phyloP scores from a whole-genome alignment of 2,888 invertebrate species.

The Colletes collaris region DNA sequence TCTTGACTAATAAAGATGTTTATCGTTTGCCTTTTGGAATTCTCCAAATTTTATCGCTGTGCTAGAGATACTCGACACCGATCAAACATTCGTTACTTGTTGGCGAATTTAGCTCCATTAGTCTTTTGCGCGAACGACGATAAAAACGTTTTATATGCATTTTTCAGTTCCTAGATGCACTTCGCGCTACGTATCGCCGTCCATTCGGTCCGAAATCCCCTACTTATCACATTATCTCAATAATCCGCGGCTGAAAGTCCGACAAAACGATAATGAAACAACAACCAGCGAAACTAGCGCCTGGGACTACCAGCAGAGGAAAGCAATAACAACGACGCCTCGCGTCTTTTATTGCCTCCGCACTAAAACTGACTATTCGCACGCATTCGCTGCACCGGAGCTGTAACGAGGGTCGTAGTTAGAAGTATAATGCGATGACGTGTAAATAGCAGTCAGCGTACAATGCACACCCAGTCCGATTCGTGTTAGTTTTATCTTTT shows the following conservation, averaged over 20 bases:
- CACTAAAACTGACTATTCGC: constrained; percentile 62
- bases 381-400: constrained; percentile 48
- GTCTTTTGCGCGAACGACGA: background rate
- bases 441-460: constrained; percentile 62
- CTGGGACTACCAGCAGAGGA: constrained; percentile 17
- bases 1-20: too few relatives aligned
- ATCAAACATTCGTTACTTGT: background rate
- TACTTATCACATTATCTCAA: constrained; percentile 52
- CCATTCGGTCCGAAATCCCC: constrained; percentile 37
- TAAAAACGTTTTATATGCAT: background rate
- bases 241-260: constrained; percentile 46
- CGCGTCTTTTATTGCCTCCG: constrained; percentile 54
- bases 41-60: too few relatives aligned
- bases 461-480: constrained; percentile 37
- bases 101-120: background rate
- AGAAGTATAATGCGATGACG: constrained; percentile 62
- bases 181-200: constrained; percentile 23
- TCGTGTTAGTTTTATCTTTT: constrained; percentile 51
- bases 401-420: constrained; percentile 57
- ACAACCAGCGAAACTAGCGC: constrained; percentile 15
- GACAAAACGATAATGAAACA: constrained; percentile 49
- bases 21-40: too few relatives aligned
- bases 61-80: too few relatives aligned
- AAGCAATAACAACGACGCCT: constrained; percentile 45
- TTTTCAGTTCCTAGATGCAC: constrained; percentile 6